Evolutionary conservation across 1,140 invertebrate species (phyloP).

Genomic region (Bombus terrestris): DNA sequence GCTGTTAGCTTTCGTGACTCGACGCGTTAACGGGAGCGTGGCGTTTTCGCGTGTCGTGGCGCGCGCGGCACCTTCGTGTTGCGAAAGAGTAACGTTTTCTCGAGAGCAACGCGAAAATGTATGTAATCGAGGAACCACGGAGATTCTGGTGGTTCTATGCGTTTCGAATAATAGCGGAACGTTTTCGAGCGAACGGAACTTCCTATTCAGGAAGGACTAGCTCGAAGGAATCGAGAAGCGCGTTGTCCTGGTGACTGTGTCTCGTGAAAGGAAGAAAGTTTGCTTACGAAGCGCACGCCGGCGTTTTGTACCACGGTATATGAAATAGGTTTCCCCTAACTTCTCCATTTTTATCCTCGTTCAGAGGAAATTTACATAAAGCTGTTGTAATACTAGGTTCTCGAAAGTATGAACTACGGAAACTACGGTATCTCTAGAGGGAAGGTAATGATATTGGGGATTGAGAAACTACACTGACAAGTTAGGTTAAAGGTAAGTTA

Average conservation of each 20-base stretch:
- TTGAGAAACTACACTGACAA: too few relatives aligned
- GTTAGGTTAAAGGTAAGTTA: too few relatives aligned
- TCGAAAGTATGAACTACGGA: too few relatives aligned
- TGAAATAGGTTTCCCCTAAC: not conserved
- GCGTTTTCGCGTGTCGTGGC: not conserved
- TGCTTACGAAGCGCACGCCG: not conserved
- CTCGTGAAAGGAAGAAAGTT: not conserved
- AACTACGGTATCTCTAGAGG: not conserved
- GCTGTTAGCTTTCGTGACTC: slow-evolving; percentile 38
- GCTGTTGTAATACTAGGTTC: not conserved
- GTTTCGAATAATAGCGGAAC: not conserved
- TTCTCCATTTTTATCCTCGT: not conserved
- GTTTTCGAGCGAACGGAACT: not conserved
- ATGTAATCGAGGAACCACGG: not conserved
- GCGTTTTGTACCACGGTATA: not conserved
- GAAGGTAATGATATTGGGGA: not conserved
- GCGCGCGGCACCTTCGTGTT: not conserved
- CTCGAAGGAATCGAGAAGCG: not conserved
- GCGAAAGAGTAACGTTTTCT: slow-evolving; percentile 7
- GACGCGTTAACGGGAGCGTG: slow-evolving; percentile 18
- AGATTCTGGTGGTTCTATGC: not conserved
- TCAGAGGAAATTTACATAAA: not conserved
- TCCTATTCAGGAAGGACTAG: not conserved
- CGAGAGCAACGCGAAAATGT: not conserved
- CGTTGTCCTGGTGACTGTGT: not conserved